A percentile compares a stretch with the other conserved stretches of the same genome.
Evolutionary conservation across 2,113 vertebrate species (phyloP).

Genomic region (Phoxinus phoxinus): DNA sequence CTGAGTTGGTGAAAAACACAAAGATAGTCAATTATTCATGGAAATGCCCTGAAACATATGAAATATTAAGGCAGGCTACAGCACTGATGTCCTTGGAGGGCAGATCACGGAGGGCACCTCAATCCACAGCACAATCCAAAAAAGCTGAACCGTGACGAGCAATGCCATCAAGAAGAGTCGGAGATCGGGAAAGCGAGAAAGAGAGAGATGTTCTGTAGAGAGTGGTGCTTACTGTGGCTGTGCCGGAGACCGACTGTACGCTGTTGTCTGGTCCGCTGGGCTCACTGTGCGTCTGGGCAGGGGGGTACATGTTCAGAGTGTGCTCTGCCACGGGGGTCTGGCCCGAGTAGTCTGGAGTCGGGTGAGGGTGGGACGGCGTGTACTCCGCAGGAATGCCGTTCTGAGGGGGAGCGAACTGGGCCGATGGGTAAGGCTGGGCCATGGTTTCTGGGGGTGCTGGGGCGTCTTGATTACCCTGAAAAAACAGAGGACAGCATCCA

Average conservation of each 20-base stretch:
- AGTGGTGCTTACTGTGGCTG: slow-evolving; percentile 90
- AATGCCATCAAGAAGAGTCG: slow-evolving; percentile 24
- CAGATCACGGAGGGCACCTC: slow-evolving; percentile 43
- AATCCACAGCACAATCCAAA: slow-evolving; percentile 36
- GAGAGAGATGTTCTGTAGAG: background rate
- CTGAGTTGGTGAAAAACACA: slow-evolving; percentile 46
- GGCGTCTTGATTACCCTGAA: slow-evolving; percentile 95
- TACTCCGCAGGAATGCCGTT: slow-evolving; percentile 92
- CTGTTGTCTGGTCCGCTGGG: slow-evolving; percentile 83
- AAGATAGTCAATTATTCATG: slow-evolving; percentile 52
- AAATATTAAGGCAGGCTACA: slow-evolving; percentile 49
- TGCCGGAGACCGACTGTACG: slow-evolving; percentile 91
- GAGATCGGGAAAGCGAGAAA: background rate
- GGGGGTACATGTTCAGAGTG: slow-evolving; percentile 91
- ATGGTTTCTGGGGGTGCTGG: slow-evolving; percentile 92
- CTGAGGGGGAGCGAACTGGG: slow-evolving; percentile 91
- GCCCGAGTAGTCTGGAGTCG: slow-evolving; percentile 89
- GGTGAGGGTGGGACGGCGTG: slow-evolving; percentile 87
- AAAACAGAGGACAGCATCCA: slow-evolving; percentile 10
- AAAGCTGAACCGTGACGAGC: slow-evolving; percentile 23
- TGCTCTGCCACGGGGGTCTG: slow-evolving; percentile 88
- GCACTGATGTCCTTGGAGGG: slow-evolving; percentile 26
- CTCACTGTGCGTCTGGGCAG: slow-evolving; percentile 90
- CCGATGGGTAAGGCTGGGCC: slow-evolving; percentile 93
- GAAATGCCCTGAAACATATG: slow-evolving; percentile 48